phyloP scores from a whole-genome alignment of 2,888 invertebrate genomes.

The Rosalia funebris region DNA sequence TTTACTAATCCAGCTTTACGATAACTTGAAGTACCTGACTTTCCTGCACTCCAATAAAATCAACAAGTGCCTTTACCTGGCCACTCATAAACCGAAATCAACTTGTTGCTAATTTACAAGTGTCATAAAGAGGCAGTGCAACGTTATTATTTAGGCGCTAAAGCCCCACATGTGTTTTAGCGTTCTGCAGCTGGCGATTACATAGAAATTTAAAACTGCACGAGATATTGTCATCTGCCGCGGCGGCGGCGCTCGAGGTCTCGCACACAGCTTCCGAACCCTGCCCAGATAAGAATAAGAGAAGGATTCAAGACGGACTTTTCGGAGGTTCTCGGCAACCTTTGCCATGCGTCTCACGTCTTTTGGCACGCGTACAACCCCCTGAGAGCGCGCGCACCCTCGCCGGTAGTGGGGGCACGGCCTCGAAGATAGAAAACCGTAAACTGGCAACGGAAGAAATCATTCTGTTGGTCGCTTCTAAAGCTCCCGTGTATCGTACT shows the following conservation, averaged over 20 bases:
- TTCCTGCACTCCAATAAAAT: too few species aligned
- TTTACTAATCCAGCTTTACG: too few species aligned
- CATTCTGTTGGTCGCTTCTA: conserved; percentile 68
- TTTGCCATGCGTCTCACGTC: conserved; percentile 63
- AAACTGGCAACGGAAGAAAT: conserved; percentile 56
- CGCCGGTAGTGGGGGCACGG: conserved; percentile 55
- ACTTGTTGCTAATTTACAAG: conserved; percentile 38
- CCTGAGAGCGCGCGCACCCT: conserved; percentile 57
- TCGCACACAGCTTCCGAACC: conserved; percentile 46
- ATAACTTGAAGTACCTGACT: too few species aligned
- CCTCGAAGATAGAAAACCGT: conserved; percentile 61
- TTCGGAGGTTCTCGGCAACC: conserved; percentile 60
- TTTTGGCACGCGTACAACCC: conserved; percentile 63
- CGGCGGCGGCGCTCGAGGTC: background rate
- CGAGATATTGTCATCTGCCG: conserved; percentile 3
- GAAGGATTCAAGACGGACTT: conserved; percentile 35
- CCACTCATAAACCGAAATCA: conserved; percentile 18
- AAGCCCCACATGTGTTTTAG: conserved; percentile 36
- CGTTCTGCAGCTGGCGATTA: conserved; percentile 37
- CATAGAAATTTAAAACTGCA: conserved; percentile 24
- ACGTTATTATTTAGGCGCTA: conserved; percentile 38
- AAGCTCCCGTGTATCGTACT: conserved; percentile 37
- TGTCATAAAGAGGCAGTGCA: conserved; percentile 37
- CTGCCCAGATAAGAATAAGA: conserved; percentile 30
- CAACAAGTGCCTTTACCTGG: too few species aligned